Conservation (phyloP, 2,113 vertebrate genomes). For the Notarius lentiginosus region DNA sequence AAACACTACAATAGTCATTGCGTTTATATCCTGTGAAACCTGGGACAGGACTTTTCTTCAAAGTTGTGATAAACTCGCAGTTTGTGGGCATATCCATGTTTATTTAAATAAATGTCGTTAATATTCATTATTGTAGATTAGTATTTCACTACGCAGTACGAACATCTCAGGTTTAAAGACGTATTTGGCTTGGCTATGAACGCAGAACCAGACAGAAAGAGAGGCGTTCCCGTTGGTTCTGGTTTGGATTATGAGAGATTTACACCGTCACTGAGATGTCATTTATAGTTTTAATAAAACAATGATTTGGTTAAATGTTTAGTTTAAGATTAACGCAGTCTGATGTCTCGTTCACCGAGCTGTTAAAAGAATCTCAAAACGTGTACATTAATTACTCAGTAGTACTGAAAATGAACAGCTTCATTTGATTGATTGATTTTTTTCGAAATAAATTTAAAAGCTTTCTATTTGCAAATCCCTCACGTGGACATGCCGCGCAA, state of each 20-base stretch:
- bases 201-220: not conserved
- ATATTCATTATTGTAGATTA: not conserved
- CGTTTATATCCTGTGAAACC: not conserved
- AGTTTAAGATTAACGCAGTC: not conserved
- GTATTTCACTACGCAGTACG: not conserved
- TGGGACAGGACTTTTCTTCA: not conserved
- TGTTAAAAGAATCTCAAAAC: too few relatives aligned
- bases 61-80: not conserved
- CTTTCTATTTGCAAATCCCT: not conserved
- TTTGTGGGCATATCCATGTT: not conserved
- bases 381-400: too few relatives aligned
- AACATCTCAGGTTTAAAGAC: not conserved
- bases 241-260: not conserved
- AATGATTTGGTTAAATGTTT: not conserved
- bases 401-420: too few relatives aligned
- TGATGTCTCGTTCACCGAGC: too few relatives aligned
- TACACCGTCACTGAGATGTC: too few relatives aligned
- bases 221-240: not conserved
- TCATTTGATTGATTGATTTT: too few relatives aligned
- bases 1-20: not conserved
- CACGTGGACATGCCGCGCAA: not conserved
- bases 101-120: not conserved
- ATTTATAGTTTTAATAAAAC: not conserved
- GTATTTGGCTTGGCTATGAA: not conserved
- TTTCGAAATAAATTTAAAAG: not conserved